Evolutionary conservation across 2,888 invertebrate genomes (phyloP).

Genomic region (Serripes groenlandicus): DNA sequence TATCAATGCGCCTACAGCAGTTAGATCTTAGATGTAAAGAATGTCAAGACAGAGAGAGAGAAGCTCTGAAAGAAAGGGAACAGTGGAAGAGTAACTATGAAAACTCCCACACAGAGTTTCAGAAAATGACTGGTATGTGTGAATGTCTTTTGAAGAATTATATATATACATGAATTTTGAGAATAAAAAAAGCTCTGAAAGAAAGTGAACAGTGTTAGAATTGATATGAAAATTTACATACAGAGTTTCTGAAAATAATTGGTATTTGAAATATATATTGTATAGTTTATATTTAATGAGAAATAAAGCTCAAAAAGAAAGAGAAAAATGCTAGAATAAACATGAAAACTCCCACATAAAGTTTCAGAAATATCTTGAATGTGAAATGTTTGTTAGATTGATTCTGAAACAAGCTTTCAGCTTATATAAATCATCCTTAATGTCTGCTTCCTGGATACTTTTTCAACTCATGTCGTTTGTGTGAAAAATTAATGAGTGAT

Average conservation of each 20-base stretch:
- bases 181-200: conserved; percentile 72
- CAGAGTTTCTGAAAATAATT: conserved; percentile 72
- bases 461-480: too few relatives aligned
- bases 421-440: too few relatives aligned
- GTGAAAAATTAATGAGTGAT: too few relatives aligned
- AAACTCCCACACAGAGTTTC: conserved; percentile 67
- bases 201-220: conserved; percentile 79
- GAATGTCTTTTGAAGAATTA: background rate
- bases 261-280: too few relatives aligned
- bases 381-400: too few relatives aligned
- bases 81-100: conserved; percentile 80
- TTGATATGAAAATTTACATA: conserved; percentile 68
- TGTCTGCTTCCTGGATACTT: too few relatives aligned
- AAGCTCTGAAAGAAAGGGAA: conserved; percentile 70
- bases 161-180: too few relatives aligned
- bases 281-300: too few relatives aligned
- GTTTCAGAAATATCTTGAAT: too few relatives aligned
- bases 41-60: conserved; percentile 70
- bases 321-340: conserved; percentile 79
- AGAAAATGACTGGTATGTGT: conserved; percentile 61
- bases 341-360: conserved; percentile 69
- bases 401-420: too few relatives aligned
- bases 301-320: conserved; percentile 71
- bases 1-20: conserved; percentile 73
- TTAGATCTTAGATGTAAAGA: conserved; percentile 74